Percentiles rank a stretch among this genome's conserved stretches.
Conservation (phyloP, 2,888 invertebrate genomes). For the Cyclophora albipunctata region DNA sequence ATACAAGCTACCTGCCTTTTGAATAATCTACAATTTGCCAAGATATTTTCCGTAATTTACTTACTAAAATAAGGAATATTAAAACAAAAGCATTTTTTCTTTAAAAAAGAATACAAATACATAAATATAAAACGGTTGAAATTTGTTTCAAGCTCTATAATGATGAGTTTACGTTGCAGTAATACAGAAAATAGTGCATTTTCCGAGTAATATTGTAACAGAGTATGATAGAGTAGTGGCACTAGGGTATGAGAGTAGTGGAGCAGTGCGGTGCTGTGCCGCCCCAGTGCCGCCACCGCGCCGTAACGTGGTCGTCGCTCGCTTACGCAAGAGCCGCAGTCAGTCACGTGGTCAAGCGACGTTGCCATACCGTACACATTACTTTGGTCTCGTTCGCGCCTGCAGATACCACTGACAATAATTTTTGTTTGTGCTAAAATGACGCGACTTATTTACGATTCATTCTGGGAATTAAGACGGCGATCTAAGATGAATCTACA, state of each 20-base stretch:
- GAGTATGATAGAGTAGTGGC: no score
- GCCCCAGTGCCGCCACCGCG: conserved; percentile 18
- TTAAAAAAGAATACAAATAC: no score
- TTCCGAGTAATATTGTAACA: no score
- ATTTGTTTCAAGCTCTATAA: no score
- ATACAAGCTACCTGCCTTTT: conserved; percentile 23
- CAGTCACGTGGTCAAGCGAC: conserved; percentile 65
- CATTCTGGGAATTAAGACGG: conserved; percentile 60
- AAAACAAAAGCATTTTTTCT: no score
- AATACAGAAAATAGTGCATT: no score
- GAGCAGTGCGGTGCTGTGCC: conserved; percentile 27
- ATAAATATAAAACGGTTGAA: no score
- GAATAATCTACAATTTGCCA: no score
- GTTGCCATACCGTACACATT: conserved; percentile 57
- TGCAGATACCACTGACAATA: conserved; percentile 52
- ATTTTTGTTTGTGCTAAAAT: conserved; percentile 69
- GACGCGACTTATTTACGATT: conserved; percentile 61
- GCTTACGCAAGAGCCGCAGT: conserved; percentile 71
- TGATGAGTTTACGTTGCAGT: no score
- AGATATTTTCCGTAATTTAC: no score
- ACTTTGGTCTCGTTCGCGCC: conserved; percentile 49
- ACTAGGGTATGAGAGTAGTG: conserved; percentile 5
- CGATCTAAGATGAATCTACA: conserved; percentile 32
- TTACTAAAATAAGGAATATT: no score
- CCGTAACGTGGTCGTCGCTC: conserved; percentile 55